phyloP scores from a whole-genome alignment of 1,140 invertebrate species.

The Medauroidea extradentata region DNA sequence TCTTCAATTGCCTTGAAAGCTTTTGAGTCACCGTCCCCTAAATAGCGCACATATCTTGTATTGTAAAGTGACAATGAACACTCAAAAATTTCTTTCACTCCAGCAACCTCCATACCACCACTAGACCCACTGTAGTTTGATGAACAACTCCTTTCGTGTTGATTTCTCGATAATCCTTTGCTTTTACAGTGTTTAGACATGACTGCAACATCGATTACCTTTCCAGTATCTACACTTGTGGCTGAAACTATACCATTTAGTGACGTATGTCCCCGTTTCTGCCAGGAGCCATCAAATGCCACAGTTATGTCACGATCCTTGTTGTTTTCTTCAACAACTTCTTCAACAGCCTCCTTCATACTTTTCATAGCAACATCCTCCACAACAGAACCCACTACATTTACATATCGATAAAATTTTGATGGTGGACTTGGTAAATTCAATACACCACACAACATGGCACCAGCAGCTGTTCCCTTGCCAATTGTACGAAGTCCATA shows the following conservation, averaged over 20 bases:
- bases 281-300: constrained; percentile 18
- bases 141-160: constrained; percentile 7
- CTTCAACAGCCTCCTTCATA: background rate
- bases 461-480: background rate
- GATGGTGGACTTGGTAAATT: constrained; percentile 7
- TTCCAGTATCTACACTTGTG: constrained; percentile 15
- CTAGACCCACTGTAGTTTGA: constrained; percentile 23
- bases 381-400: background rate
- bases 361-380: constrained; percentile 1
- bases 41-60: constrained; percentile 21
- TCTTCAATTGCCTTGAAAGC: constrained; percentile 13
- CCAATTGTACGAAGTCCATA: background rate
- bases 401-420: constrained; percentile 10
- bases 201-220: constrained; percentile 13
- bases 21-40: constrained; percentile 26
- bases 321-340: constrained; percentile 7
- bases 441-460: constrained; percentile 4
- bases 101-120: constrained; percentile 24
- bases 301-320: constrained; percentile 11
- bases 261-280: constrained; percentile 18
- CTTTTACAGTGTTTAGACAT: constrained; percentile 13
- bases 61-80: constrained; percentile 17
- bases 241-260: constrained; percentile 17
- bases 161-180: background rate
- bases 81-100: constrained; percentile 21